phyloP scores from a whole-genome alignment of 2,113 vertebrate species.

The Antechinus stuartii region DNA sequence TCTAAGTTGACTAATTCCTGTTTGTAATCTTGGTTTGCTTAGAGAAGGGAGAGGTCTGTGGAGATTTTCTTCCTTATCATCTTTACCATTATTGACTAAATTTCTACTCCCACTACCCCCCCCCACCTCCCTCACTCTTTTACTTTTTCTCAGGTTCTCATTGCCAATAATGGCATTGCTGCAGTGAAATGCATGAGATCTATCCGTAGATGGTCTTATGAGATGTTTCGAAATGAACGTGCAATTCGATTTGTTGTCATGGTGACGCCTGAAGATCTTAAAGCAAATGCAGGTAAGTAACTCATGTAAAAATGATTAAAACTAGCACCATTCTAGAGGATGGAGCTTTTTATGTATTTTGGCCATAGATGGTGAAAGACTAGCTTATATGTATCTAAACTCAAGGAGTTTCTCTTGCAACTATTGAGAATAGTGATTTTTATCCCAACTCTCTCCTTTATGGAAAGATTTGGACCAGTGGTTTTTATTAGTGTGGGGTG shows the following conservation, averaged over 20 bases:
- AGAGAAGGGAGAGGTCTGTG: neutral
- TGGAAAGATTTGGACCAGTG: neutral
- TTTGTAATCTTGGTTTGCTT: neutral
- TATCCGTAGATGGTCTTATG: slow-evolving; percentile 98
- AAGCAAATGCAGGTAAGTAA: slow-evolving; percentile 95
- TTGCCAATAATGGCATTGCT: slow-evolving; percentile 99
- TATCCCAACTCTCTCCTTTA: neutral
- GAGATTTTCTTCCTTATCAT: neutral
- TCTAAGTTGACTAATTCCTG: slow-evolving; percentile 42
- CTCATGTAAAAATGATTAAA: neutral
- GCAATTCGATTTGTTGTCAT: slow-evolving; percentile 98
- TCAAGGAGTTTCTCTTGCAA: slow-evolving; percentile 27
- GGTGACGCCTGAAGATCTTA: slow-evolving; percentile 99
- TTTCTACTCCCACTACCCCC: neutral
- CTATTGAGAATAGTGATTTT: slow-evolving; percentile 13
- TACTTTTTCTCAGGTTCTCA: slow-evolving; percentile 90
- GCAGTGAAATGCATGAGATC: slow-evolving; percentile 99
- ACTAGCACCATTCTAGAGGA: no score
- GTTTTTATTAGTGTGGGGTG: neutral
- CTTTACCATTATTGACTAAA: slow-evolving; percentile 5
- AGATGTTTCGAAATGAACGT: slow-evolving; percentile 99
- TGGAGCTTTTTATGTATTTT: rapidly evolving
- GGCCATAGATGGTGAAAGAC: neutral
- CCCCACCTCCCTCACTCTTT: neutral
- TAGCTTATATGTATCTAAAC: neutral